Evolutionary conservation across 1,140 invertebrate species (phyloP), one percentile per base, ranked within the genome.

Genomic region (Bombus vancouverensis): DNA sequence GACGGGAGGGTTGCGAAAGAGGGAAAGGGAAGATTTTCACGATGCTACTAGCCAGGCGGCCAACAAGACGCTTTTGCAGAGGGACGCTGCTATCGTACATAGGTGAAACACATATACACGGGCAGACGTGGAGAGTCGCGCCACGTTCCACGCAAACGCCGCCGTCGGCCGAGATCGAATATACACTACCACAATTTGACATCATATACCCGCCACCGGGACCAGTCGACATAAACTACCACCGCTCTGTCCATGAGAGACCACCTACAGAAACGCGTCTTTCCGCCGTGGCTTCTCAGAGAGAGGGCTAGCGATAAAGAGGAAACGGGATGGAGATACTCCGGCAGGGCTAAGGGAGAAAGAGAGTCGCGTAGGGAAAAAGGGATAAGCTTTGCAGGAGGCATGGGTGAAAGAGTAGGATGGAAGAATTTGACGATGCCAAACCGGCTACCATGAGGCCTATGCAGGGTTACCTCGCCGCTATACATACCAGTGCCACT

Each of bases 1-100:
- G 44, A 34, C 32, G 68, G 53, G 59, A 37, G 65, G 75, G 68
- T 80, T 62, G 75, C 18, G 32, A 53, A 80, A 80, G 53, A 72
- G 83, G 68, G 68, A 59, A 72, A 80, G 77, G 77, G 77, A 85
- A 72, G 83, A 80, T 85, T 85, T 79, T 85, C 83, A 80, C 77
- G 83, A 85, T 78, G 83, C 77, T 72, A 85, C 83, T 80, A 93
- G 88, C 87, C 87, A 86, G 83, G 87, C 89, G 86, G 81, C 89
- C 89, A 90, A 91, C 89, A 93, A 92, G 92, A 92, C 91, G 90
- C 89, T 89, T 89, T 88, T 39, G 85, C 89, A 91, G 90, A 71
- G 82, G 42, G 77, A 79, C 62, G 62, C 62, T 10, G 81, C 44
- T 66, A 76, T 79, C 66, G 47, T 79, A 71, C 82, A 84, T 84